Base-by-base conservation (phyloP, 2,888 invertebrate species). In the Amaurobius ferox region DNA sequence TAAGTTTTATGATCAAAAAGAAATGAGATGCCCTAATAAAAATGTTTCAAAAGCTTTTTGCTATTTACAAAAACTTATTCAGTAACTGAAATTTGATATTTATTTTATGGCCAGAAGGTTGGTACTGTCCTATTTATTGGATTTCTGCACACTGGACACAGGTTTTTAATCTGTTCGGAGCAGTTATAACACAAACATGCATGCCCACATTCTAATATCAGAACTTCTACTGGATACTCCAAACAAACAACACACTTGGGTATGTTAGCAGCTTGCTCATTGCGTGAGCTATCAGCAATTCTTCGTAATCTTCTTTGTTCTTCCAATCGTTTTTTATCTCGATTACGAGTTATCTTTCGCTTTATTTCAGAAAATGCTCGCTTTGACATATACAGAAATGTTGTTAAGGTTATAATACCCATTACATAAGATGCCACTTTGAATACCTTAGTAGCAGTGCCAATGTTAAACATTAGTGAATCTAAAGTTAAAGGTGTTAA, bases 141-240 rank as follows among this genome's bases (percentile, higher is more conserved):
- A 9, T 68, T 19, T 30, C 97, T 93, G 91, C 97, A 97, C 35
- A 97, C 93, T 0, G 97, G 97, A 90, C 97, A 97, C 9, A 32
- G 23, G 9, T 32, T 32, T 7, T 19, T 11, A 81, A 97, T 95
- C 90, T 94, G 94, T 88, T 94, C 94, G 0, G 94, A 94, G 91
- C 97, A 97, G 91, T 97, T 96, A 91, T 95, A 95, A 90, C 97
- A 97, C 32, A 97, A 92, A 90, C 97, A 97, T 6, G 97, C 95
- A 91, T 97, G 97, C 0, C 97, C 97, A 91, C 97, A 97, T 0
- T 97, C 96, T 87, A 97, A 91, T 76, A 97, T 91, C 89, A 97
- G 95, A 55, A 96, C 94, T 94, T 97, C 96, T 90, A 96, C 95
- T 0, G 96, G 96, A 92, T 96, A 96, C 80, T 93, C 94, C 44